phyloP scores from a whole-genome alignment of 2,797 vertebrate genomes.

The Syndactyla subalaris region DNA sequence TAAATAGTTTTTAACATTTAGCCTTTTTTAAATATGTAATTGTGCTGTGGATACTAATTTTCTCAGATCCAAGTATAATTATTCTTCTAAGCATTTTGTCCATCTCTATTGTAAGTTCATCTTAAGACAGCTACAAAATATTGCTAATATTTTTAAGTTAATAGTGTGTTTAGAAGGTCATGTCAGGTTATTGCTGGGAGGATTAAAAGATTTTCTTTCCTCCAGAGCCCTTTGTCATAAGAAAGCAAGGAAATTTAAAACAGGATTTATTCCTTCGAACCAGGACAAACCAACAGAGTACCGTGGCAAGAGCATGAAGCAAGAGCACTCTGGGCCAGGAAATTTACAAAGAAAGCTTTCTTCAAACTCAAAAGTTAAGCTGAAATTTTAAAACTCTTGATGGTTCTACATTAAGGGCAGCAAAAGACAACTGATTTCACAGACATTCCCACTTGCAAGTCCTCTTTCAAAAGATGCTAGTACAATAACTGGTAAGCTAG shows the following conservation, averaged over 20 bases:
- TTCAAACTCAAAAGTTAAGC: constrained; percentile 68
- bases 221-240: constrained; percentile 73
- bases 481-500: neutral
- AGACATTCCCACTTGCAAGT: constrained; percentile 10
- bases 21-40: constrained; percentile 35
- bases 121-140: constrained; percentile 59
- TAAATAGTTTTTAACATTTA: constrained; percentile 39
- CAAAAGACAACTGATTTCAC: constrained; percentile 59
- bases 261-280: constrained; percentile 78
- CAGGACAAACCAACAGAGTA: constrained; percentile 66
- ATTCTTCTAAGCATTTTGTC: constrained; percentile 2
- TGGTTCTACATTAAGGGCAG: constrained; percentile 24
- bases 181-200: constrained; percentile 73
- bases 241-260: constrained; percentile 77
- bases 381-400: constrained; percentile 67
- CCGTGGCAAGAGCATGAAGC: constrained; percentile 61
- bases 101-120: constrained; percentile 37
- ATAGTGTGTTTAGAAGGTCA: constrained; percentile 72
- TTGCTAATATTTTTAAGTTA: constrained; percentile 64
- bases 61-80: neutral
- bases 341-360: constrained; percentile 69
- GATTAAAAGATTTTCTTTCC: constrained; percentile 76
- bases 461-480: neutral
- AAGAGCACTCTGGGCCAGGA: constrained; percentile 69
- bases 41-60: constrained; percentile 35